phyloP scores from a whole-genome alignment of 2,797 vertebrate genomes.

The Myotis vivesi region DNA sequence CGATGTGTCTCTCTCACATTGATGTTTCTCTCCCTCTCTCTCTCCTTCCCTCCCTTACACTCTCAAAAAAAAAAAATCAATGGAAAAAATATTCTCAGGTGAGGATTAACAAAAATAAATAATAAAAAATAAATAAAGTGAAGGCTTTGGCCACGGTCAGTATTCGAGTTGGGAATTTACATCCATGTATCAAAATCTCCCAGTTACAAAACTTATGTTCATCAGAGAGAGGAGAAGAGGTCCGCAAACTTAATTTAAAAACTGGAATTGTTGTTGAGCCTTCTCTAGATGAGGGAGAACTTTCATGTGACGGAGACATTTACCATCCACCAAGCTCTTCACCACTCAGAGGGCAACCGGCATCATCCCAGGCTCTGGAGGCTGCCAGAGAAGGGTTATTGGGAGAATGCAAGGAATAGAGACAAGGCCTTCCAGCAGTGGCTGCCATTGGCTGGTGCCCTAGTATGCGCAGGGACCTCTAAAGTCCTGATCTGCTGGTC shows the following conservation, averaged over 20 bases:
- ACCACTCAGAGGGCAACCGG: fast-evolving
- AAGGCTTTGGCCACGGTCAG: background rate
- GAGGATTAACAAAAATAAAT: too few relatives aligned
- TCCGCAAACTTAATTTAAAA: background rate
- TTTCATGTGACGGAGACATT: background rate
- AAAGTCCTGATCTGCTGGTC: background rate
- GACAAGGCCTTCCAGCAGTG: background rate
- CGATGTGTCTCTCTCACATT: too few relatives aligned
- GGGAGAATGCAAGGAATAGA: background rate
- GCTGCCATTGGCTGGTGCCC: background rate
- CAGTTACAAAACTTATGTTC: background rate
- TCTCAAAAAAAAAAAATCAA: too few relatives aligned
- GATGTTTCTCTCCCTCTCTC: too few relatives aligned
- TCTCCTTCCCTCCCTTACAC: too few relatives aligned
- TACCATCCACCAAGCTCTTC: background rate
- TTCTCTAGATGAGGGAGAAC: background rate
- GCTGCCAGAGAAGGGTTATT: background rate
- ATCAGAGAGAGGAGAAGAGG: background rate
- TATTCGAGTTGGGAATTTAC: background rate
- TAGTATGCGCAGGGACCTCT: background rate
- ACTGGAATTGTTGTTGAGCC: background rate
- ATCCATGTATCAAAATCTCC: background rate
- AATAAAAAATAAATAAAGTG: background rate
- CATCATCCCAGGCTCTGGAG: background rate
- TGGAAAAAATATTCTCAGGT: too few relatives aligned